Conservation (phyloP, 2,797 vertebrate species). For the Meda fulgida region DNA sequence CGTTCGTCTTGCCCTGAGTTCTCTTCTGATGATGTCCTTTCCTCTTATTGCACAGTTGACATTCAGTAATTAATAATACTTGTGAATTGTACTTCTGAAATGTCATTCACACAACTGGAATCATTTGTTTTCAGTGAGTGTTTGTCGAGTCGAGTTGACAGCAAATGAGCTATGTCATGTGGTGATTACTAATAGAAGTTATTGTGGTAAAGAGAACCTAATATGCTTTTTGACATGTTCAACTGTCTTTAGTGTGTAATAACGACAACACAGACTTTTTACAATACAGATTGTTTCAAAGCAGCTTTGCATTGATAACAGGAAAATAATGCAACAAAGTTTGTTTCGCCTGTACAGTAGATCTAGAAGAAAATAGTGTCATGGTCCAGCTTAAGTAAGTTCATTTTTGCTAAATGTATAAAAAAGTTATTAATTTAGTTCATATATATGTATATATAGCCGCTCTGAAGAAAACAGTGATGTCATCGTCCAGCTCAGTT, state of each 20-base stretch:
- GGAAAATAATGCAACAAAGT: no score
- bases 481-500: no score
- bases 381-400: no score
- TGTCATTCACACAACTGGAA: neutral
- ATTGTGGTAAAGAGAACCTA: neutral
- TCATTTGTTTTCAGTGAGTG: neutral
- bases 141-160: neutral
- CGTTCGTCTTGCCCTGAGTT: neutral
- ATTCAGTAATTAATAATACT: neutral
- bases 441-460: no score
- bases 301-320: no score
- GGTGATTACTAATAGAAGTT: neutral
- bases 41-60: neutral
- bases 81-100: neutral
- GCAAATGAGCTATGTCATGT: neutral
- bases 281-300: no score
- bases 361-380: no score
- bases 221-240: neutral
- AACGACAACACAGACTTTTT: no score
- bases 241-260: neutral
- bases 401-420: no score
- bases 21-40: neutral
- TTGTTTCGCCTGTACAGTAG: no score
- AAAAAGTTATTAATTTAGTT: no score
- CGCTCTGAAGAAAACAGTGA: no score